These are phyloP conservation scores for Cotesia congregata DNA, from an alignment of 2,888 invertebrate species.

Conservation along the genomic window DNA sequence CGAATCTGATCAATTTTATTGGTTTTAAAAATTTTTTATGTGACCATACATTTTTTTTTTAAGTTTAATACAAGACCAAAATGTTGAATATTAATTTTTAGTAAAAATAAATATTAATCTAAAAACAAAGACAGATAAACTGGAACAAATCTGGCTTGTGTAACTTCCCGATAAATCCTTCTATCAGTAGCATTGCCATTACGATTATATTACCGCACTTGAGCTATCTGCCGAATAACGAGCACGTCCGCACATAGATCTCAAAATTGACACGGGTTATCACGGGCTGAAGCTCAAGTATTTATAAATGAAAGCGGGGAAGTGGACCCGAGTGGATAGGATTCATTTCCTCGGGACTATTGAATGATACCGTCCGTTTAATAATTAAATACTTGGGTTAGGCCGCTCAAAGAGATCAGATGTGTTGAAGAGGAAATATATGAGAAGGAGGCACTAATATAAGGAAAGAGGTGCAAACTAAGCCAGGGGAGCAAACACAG, in stretches of 20 bases:
- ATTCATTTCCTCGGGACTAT: neutral
- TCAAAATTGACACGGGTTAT: conserved; percentile 11
- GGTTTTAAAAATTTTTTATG: too few species aligned
- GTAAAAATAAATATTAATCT: too few species aligned
- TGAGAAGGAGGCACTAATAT: too few species aligned
- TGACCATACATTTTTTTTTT: too few species aligned
- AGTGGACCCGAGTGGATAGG: neutral
- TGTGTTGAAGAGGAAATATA: neutral
- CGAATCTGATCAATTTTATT: too few species aligned
- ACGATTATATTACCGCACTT: neutral
- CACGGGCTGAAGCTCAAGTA: neutral
- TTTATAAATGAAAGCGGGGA: neutral
- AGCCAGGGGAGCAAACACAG: too few species aligned
- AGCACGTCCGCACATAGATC: conserved; percentile 8
- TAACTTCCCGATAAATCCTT: too few species aligned
- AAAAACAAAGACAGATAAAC: too few species aligned
- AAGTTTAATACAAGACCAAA: too few species aligned
- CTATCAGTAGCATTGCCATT: neutral
- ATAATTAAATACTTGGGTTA: neutral
- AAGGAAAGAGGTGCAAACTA: too few species aligned
- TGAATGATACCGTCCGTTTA: neutral
- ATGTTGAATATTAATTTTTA: too few species aligned
- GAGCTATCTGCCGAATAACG: neutral
- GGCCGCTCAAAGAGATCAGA: neutral
- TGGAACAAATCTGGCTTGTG: too few species aligned